These are phyloP conservation scores for Oscheius sp. DNA, from an alignment of 2,888 invertebrate genomes.

Conservation along the genomic window DNA sequence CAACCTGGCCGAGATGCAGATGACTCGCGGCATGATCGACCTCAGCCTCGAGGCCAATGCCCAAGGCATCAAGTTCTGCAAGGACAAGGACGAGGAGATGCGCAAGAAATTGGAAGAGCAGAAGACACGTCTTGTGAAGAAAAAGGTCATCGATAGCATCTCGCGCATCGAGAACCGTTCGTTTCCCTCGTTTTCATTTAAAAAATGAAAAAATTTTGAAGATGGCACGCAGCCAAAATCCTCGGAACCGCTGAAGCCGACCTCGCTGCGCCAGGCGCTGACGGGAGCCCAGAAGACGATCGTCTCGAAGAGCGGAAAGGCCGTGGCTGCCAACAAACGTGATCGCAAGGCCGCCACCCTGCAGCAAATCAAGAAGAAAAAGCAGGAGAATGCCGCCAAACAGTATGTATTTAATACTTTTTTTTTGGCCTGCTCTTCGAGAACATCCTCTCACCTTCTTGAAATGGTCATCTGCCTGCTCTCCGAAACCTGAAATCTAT, in stretches of 20 bases:
- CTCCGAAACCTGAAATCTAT: no score
- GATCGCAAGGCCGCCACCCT: constrained; percentile 42
- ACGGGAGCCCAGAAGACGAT: constrained; percentile 55
- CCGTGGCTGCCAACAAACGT: background rate
- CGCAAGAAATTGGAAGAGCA: constrained; percentile 68
- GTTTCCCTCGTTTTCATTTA: background rate
- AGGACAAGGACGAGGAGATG: constrained; percentile 68
- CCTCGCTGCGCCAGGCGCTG: constrained; percentile 56
- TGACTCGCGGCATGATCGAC: constrained; percentile 69
- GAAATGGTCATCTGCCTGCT: background rate
- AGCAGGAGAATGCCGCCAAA: constrained; percentile 35
- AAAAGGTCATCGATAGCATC: constrained; percentile 73
- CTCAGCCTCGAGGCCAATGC: constrained; percentile 71
- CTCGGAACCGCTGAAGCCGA: constrained; percentile 45
- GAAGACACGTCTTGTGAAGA: constrained; percentile 66
- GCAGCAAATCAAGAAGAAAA: constrained; percentile 58
- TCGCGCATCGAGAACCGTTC: constrained; percentile 69
- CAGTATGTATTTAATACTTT: background rate
- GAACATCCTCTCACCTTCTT: background rate
- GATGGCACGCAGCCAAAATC: constrained; percentile 29
- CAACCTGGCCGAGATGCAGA: constrained; percentile 71
- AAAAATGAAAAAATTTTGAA: constrained; percentile 3
- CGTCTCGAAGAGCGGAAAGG: constrained; percentile 16
- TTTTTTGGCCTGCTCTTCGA: background rate
- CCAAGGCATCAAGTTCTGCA: constrained; percentile 72